A percentile compares a stretch with the other conserved stretches of the same genome.
phyloP scores from a whole-genome alignment of 2,797 vertebrate genomes.

The Tokudaia tokunoshimensis region DNA sequence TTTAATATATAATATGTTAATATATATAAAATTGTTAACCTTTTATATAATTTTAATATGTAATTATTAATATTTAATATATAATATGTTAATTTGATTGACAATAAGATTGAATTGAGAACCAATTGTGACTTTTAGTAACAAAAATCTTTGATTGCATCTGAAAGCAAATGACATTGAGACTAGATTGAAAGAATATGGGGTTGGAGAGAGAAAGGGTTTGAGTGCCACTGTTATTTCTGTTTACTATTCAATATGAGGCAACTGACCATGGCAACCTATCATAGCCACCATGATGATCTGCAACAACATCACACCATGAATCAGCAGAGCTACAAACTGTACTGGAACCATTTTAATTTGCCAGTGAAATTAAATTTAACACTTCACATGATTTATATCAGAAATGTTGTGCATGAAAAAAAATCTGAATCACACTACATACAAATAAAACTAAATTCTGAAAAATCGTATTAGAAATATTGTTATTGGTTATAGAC shows the following conservation, averaged over 20 bases:
- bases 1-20: no score
- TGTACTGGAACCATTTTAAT: not conserved
- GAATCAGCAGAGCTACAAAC: not conserved
- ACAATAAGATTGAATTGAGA: not conserved
- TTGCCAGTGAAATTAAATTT: not conserved
- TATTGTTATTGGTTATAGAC: not conserved
- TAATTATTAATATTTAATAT: no score
- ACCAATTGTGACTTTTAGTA: not conserved
- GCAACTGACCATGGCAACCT: not conserved
- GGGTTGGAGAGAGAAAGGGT: no score
- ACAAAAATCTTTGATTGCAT: not conserved
- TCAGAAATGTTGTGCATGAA: not conserved
- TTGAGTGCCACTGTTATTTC: not conserved
- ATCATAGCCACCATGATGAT: no score
- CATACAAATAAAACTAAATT: not conserved
- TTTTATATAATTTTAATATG: no score
- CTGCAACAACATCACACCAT: not conserved
- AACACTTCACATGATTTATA: not conserved
- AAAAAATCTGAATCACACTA: not conserved
- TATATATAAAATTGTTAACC: no score
- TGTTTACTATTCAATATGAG: not conserved
- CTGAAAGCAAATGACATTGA: not conserved
- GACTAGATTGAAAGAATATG: not conserved
- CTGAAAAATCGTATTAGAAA: not conserved
- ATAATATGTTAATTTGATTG: not conserved